Conservation (phyloP, 2,113 vertebrate species). For the Chlamydotis undulata region DNA sequence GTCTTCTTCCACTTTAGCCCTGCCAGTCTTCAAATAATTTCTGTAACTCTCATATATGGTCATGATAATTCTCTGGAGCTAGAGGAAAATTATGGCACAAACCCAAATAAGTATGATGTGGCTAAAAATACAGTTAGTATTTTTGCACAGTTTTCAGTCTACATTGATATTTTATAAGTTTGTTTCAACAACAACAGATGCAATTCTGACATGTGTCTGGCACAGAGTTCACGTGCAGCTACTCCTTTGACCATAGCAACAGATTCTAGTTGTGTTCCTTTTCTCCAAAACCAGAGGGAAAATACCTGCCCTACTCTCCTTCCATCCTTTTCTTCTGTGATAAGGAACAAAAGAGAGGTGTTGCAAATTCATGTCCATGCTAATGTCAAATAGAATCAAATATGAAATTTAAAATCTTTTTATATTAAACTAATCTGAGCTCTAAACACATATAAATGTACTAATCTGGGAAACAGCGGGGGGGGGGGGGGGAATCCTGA, state of each 20-base stretch:
- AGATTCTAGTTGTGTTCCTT: not conserved
- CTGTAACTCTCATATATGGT: not conserved
- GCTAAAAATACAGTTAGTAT: not conserved
- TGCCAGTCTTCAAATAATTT: not conserved
- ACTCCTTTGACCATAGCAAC: not conserved
- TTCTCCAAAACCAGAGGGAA: not conserved
- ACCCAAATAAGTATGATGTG: not conserved
- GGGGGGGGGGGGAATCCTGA: accelerated
- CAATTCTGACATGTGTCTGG: not conserved
- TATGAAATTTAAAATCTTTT: not conserved
- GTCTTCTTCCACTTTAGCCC: not conserved
- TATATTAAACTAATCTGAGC: not conserved
- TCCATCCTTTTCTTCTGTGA: not conserved
- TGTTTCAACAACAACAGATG: not conserved
- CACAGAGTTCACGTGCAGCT: not conserved
- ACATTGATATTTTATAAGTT: not conserved
- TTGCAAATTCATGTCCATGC: not conserved
- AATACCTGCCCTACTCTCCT: not conserved
- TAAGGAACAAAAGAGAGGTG: not conserved
- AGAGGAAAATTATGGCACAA: not conserved
- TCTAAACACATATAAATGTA: not conserved
- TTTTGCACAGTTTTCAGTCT: not conserved
- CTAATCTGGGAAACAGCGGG: not conserved
- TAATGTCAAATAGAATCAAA: not conserved
- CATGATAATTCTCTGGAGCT: not conserved